Base-by-base conservation (phyloP, 2,113 vertebrate species). In the Pristiophorus japonicus region DNA sequence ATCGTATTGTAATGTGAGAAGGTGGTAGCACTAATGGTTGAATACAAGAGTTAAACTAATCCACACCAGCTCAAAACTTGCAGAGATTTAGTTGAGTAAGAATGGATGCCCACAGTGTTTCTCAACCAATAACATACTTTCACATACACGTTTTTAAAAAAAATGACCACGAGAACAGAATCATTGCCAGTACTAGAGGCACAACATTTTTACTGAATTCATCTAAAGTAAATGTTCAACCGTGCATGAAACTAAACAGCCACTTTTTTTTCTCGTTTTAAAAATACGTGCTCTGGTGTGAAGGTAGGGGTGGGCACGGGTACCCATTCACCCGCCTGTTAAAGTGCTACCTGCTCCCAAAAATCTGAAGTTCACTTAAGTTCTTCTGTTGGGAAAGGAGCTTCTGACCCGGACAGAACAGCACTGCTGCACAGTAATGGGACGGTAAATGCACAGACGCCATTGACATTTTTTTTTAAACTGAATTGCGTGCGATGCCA, bases 181-280 rank as follows among this genome's bases (percentile, higher is more conserved):
- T 98, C 98, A 98, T 97, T 98, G 98, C 98, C 98, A 97, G 97
- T 97, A 97, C 98, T 98, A 98, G 98, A 99, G 99, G 99, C 99
- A 99, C 98, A 98, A 98, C 98, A 98, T 70, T 70, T 94, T 94
- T 70, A 94, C 93, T 70, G 96, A 92, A 92, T 63, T 92, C 34
- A 92, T 97, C 70, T 97, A 97, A 97, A 97, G 97, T 96, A 97
- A 78, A 97, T 97, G 97, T 97, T 97, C 97, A 97, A 97, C 96
- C 97, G 97, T 97, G 97, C 97, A 97, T 97, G 97, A 97, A 98
- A 98, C 97, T 97, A 97, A 97, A 97, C 96, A 97, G 97, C 97
- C 97, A 97, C 51, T 96, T 97, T 97, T 97, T 97, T 67, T 70
- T 70, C 93, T 94, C 93, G 38, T 94, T 94, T 97, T 97, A 97